phyloP scores from a whole-genome alignment of 2,797 vertebrate genomes.

The Iguana delicatissima region DNA sequence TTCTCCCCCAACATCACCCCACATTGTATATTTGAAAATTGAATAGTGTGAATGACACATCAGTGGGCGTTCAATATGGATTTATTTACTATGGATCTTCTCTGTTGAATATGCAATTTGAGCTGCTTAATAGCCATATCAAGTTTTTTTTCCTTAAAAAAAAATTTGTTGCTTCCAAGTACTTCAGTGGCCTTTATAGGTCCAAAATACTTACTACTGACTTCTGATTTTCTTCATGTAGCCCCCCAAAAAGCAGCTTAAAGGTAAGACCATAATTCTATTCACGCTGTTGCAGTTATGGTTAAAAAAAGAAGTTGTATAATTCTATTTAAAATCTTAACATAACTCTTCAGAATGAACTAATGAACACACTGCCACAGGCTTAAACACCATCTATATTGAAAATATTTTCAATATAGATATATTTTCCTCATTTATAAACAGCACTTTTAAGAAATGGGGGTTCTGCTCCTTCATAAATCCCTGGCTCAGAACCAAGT shows the following conservation, averaged over 20 bases:
- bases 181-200: conserved; percentile 32
- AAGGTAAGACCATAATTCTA: conserved; percentile 56
- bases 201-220: conserved; percentile 47
- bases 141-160: not conserved
- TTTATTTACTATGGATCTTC: conserved; percentile 53
- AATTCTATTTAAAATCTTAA: not conserved
- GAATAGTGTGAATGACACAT: conserved; percentile 37
- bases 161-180: conserved; percentile 25
- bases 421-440: not conserved
- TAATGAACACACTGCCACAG: conserved; percentile 25
- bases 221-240: conserved; percentile 58
- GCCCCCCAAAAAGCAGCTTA: conserved; percentile 62
- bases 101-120: conserved; percentile 44
- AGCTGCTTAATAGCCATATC: not conserved
- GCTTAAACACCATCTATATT: conserved; percentile 8
- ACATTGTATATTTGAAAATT: conserved; percentile 5
- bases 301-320: conserved; percentile 50
- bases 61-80: conserved; percentile 52
- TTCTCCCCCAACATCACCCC: not conserved
- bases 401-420: not conserved
- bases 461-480: not conserved
- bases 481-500: not conserved
- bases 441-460: not conserved
- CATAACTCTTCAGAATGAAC: conserved; percentile 6
- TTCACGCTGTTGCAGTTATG: conserved; percentile 63